Base-by-base conservation (phyloP, 2,113 vertebrate genomes). In the Ancistrus triradiatus region DNA sequence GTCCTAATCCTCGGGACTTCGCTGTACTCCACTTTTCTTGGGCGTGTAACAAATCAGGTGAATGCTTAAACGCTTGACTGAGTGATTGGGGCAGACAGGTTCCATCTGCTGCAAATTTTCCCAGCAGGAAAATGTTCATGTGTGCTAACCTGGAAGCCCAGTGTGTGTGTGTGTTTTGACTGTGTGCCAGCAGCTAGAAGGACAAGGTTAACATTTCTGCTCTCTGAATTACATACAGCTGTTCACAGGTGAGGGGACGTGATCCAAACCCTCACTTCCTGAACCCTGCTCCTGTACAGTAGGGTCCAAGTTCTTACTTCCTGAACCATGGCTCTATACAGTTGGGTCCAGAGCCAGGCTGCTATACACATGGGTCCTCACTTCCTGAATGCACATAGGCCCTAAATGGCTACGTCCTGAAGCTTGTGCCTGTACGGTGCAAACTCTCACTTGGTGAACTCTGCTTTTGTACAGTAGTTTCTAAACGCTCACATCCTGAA, bases 41-140 rank as follows among this genome's bases (percentile, higher is more conserved):
- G 63, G 24, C 37, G 24, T 14, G 47, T 60, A 58, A 47, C 40
- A 47, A 52, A 33, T 70, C 67, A 74, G 72, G 69, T 72, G 66
- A 51, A 69, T 28, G 61, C 52, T 25, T 64, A 63, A 68, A 33
- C 35, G 14, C 56, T 6, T 1, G 13, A 9, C 48, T 73, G 74
- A 76, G 14, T 59, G 70, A 73, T 76, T 76, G 74, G 67, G 28
- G 43, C 15, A 50, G 74, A 70, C 74, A 59, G 49, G 35, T 56
- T 46, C 63, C 74, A 76, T 76, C 74, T 76, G 74, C 67, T 50
- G 63, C 67, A 64, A 50, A 76, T 76, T 73, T 76, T 63, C 74
- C 24, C 37, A 67, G 70, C 67, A 55, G 55, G 63, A 55, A 67
- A 70, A 56, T 43, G 63, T 60, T 50, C 63, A 66, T 47, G 63